Evolutionary conservation across 1,140 invertebrate species (phyloP), one percentile per base, ranked within the genome.

Genomic region (Trichonephila clavata): DNA sequence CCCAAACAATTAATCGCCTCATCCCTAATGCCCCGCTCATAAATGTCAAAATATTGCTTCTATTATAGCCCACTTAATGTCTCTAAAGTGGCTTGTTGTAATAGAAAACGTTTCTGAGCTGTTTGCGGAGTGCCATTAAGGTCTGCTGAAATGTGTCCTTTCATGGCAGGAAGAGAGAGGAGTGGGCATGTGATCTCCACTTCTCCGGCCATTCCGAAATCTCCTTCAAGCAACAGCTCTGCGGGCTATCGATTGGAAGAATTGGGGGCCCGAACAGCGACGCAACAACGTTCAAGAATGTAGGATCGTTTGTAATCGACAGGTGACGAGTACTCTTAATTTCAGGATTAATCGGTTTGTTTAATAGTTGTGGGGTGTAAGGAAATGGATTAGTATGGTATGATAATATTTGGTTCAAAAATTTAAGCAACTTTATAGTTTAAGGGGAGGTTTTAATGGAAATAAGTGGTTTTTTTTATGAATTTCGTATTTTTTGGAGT

Each of bases 51-150:
- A 77, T 32, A 77, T 18, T 77, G 32, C 71, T 32, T 27, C 71
- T 77, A 77, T 77, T 77, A 77, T 39, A 14, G 71, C 24, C 71
- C 71, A 39, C 71, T 77, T 77, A 39, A 77, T 77, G 71, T 77
- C 27, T 32, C 68, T 32, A 39, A 77, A 77, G 71, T 39, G 71
- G 71, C 27, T 32, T 77, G 68, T 77, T 77, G 71, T 77, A 77
- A 77, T 77, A 24, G 71, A 77, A 77, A 77, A 27, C 71, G 32
- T 77, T 39, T 27, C 27, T 14, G 71, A 77, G 71, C 32, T 77
- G 32, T 77, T 77, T 71, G 68, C 24, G 14, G 68, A 71, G 68
- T 71, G 68, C 68, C 68, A 71, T 71, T 71, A 71, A 71, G 24
- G 24, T 14, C 68, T 71, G 68, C 68, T 14, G 68, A 71, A 71